Conservation (phyloP, 1,140 invertebrate species). For the Delia radicum region DNA sequence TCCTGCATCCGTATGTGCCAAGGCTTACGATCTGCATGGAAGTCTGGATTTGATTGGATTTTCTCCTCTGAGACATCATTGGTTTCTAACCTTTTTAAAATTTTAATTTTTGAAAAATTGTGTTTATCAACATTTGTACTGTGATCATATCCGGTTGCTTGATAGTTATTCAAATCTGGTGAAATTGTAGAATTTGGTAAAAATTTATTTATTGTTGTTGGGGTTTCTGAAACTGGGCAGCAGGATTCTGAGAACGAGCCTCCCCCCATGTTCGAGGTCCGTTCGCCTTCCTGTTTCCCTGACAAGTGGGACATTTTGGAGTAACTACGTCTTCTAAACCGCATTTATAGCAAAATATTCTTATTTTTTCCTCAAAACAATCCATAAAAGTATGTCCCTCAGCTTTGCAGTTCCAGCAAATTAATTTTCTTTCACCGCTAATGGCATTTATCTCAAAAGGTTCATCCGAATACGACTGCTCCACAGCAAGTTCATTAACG, state of each 20-base stretch:
- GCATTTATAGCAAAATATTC: neutral
- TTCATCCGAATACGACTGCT: neutral
- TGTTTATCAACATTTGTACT: no score
- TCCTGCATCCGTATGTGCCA: neutral
- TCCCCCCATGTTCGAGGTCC: neutral
- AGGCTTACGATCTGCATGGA: no score
- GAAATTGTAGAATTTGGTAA: no score
- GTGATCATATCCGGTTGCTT: neutral
- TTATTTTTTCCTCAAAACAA: neutral
- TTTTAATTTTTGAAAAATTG: neutral
- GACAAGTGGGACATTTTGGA: constrained; percentile 32
- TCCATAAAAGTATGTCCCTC: neutral
- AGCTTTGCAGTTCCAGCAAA: neutral
- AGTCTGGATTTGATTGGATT: neutral
- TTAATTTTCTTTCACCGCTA: neutral
- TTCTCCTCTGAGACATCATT: no score
- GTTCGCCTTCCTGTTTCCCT: neutral
- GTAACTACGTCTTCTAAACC: constrained; percentile 27
- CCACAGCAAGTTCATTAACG: neutral
- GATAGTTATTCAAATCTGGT: neutral
- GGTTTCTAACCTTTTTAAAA: no score
- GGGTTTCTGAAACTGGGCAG: neutral
- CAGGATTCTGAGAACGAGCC: neutral
- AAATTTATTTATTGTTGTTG: neutral
- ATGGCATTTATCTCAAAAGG: neutral